These are phyloP conservation scores for Drosophila quadrilineata DNA, from an alignment of 1,140 invertebrate genomes.

Conservation along the genomic window DNA sequence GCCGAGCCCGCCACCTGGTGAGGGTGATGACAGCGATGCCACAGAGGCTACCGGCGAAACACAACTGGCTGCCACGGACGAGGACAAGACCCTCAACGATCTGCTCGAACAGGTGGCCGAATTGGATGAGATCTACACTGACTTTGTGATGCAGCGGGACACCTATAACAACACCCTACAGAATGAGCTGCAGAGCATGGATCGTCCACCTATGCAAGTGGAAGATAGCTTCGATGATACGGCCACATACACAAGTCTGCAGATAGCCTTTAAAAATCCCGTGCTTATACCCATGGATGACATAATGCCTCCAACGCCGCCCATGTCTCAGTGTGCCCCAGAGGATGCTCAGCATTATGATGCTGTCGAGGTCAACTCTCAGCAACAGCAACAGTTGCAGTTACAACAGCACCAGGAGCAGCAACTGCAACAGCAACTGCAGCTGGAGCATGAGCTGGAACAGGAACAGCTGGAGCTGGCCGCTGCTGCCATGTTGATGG, in stretches of 20 bases:
- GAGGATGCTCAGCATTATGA: conserved; percentile 72
- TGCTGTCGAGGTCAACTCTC: conserved; percentile 62
- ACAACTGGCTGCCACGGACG: conserved; percentile 46
- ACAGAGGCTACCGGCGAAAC: conserved; percentile 30
- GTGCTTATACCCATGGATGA: conserved; percentile 83
- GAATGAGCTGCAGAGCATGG: conserved; percentile 67
- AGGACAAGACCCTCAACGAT: conserved; percentile 86
- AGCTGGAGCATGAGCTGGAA: conserved; percentile 1
- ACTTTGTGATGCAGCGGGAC: conserved; percentile 84
- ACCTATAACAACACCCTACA: conserved; percentile 77
- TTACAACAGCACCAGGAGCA: conserved; percentile 56
- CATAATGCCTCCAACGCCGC: conserved; percentile 70
- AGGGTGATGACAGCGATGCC: conserved; percentile 32
- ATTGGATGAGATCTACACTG: conserved; percentile 89
- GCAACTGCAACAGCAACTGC: conserved; percentile 40
- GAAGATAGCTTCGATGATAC: conserved; percentile 87
- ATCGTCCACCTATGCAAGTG: conserved; percentile 81
- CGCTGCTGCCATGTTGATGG: conserved; percentile 32
- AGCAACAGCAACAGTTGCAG: conserved; percentile 71
- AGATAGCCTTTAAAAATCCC: conserved; percentile 93
- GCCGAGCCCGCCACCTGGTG: conserved; percentile 19
- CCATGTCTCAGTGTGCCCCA: conserved; percentile 61
- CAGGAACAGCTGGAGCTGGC: conserved; percentile 8
- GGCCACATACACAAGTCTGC: conserved; percentile 90
- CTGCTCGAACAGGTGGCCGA: conserved; percentile 88